Evolutionary conservation across 2,113 vertebrate genomes (phyloP).

Genomic region (Triplophysa rosa): DNA sequence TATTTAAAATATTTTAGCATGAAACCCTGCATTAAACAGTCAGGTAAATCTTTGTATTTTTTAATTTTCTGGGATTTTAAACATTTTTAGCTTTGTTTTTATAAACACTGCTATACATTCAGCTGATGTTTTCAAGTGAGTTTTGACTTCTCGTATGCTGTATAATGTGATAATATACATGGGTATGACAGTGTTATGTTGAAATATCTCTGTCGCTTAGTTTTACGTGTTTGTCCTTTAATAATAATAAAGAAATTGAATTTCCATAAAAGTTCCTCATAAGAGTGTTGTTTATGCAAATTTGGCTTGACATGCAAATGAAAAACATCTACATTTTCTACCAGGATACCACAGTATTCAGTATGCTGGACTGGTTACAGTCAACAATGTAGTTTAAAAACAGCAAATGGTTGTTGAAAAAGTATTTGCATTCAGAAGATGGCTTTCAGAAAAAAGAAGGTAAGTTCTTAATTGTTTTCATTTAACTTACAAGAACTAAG

Average conservation of each 20-base stretch:
- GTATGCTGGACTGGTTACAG: too few relatives aligned
- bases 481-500: neutral
- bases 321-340: neutral
- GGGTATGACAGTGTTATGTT: neutral
- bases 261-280: neutral
- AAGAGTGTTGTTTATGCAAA: neutral
- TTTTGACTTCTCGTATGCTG: neutral
- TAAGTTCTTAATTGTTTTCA: neutral
- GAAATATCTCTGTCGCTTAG: neutral
- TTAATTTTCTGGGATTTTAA: neutral
- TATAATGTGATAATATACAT: neutral
- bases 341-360: neutral
- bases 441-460: constrained; percentile 41
- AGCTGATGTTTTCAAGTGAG: too few relatives aligned
- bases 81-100: neutral
- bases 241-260: neutral
- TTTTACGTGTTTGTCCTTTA: neutral
- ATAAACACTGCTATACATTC: neutral
- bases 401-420: too few relatives aligned
- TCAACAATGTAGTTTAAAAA: too few relatives aligned
- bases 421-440: neutral
- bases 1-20: constrained; percentile 20
- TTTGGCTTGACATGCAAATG: neutral
- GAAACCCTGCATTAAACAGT: too few relatives aligned
- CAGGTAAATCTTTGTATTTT: neutral